phyloP scores from a whole-genome alignment of 2,797 vertebrate genomes.

The Pantherophis vulpinus region DNA sequence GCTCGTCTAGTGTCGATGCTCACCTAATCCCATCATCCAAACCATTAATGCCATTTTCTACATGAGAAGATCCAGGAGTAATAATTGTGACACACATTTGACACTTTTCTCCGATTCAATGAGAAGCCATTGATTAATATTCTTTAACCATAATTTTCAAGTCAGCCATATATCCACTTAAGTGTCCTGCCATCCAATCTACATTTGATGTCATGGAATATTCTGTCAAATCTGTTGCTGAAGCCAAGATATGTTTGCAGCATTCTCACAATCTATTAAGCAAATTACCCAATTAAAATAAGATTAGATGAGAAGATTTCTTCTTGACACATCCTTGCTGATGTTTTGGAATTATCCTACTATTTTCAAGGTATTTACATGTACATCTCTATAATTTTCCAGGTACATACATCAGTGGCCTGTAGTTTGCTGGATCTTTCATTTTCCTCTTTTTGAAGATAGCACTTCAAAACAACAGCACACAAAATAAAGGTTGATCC shows the following conservation, averaged over 20 bases:
- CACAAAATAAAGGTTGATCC: not conserved
- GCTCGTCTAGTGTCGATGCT: not conserved
- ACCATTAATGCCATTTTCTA: not conserved
- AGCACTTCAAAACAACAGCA: not conserved
- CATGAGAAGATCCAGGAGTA: not conserved
- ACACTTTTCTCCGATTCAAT: not conserved
- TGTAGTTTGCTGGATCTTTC: not conserved
- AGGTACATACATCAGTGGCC: not conserved
- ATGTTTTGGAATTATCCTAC: not conserved
- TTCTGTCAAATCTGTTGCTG: not conserved
- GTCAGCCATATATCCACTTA: not conserved
- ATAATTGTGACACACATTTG: not conserved
- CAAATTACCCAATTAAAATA: not conserved
- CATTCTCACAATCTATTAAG: not conserved
- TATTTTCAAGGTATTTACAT: not conserved
- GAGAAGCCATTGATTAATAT: not conserved
- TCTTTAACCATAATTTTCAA: not conserved
- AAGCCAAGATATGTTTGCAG: not conserved
- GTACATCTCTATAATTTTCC: not conserved
- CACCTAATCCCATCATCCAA: not conserved
- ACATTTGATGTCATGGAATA: not conserved
- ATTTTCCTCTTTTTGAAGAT: not conserved
- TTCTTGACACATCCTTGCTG: not conserved
- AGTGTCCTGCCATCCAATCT: not conserved
- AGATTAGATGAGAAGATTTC: not conserved